These are phyloP conservation scores for Mayetiola destructor DNA, from an alignment of 2,888 invertebrate species.

Conservation along the genomic window DNA sequence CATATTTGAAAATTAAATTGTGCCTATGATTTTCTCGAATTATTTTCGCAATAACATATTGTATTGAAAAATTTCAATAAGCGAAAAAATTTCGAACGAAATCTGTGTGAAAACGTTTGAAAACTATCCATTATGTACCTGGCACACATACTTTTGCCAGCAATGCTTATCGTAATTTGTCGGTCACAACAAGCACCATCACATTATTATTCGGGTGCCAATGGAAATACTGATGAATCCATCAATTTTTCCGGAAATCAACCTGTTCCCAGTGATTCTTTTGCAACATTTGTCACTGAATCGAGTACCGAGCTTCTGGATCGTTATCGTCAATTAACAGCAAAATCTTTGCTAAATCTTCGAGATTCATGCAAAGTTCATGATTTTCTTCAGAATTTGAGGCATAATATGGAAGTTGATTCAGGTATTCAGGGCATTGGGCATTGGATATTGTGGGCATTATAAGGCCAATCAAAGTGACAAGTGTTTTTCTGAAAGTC, in stretches of 20 bases:
- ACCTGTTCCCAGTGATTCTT: not conserved
- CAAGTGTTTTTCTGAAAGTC: too few species aligned
- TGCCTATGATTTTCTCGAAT: too few species aligned
- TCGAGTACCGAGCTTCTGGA: not conserved
- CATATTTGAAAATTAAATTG: too few species aligned
- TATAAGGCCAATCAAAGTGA: too few species aligned
- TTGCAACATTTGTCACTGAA: not conserved
- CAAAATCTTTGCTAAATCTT: not conserved
- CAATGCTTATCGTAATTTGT: not conserved
- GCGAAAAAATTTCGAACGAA: too few species aligned
- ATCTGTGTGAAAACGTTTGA: too few species aligned
- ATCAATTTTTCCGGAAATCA: not conserved
- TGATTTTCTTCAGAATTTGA: slow-evolving; percentile 6
- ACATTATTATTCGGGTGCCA: not conserved
- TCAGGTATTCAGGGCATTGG: too few species aligned
- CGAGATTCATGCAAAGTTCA: slow-evolving; percentile 4
- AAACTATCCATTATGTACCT: too few species aligned
- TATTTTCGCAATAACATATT: too few species aligned
- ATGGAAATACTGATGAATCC: not conserved
- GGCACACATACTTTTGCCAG: not conserved
- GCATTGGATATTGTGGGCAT: too few species aligned
- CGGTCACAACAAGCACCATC: not conserved
- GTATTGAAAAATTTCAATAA: too few species aligned
- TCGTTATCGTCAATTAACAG: slow-evolving; percentile 2
- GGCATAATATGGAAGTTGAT: not conserved